phyloP scores from a whole-genome alignment of 2,888 invertebrate genomes.

The Sarcophaga carnaria region DNA sequence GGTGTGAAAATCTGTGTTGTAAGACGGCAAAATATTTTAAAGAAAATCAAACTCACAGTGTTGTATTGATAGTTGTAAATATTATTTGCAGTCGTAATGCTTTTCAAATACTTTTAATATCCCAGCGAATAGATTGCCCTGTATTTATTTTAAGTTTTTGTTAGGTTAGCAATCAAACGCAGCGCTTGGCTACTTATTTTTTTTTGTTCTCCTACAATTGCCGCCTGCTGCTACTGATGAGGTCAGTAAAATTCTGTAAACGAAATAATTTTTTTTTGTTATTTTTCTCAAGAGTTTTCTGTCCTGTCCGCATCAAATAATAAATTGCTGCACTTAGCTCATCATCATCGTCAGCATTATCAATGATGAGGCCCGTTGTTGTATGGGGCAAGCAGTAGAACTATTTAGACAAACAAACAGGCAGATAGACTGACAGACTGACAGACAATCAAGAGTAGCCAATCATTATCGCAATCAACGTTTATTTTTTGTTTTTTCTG shows the following conservation, averaged over 20 bases:
- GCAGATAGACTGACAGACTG: not conserved
- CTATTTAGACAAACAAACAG: not conserved
- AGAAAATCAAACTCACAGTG: not conserved
- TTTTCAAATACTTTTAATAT: conserved; percentile 29
- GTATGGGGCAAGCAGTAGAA: not conserved
- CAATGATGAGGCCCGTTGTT: not conserved
- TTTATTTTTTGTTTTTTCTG: not conserved
- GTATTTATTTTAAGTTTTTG: not conserved
- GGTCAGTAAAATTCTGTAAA: conserved; percentile 43
- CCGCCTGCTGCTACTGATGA: conserved; percentile 31
- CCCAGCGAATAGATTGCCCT: not conserved
- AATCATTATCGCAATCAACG: conserved; percentile 10
- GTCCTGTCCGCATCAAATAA: not conserved
- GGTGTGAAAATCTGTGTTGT: conserved; percentile 35
- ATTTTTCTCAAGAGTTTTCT: not conserved
- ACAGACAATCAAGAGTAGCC: not conserved
- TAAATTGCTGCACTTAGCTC: conserved; percentile 3
- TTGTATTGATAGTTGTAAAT: not conserved
- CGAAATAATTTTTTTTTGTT: not conserved
- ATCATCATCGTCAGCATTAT: not conserved
- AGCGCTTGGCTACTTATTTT: no score
- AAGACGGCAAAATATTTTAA: conserved; percentile 17
- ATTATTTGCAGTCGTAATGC: not conserved
- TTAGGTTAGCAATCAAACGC: conserved; percentile 1
- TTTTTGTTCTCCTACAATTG: conserved; percentile 2